Evolutionary conservation across 1,140 invertebrate genomes (phyloP).

Genomic region (Tetraneura akinire): DNA sequence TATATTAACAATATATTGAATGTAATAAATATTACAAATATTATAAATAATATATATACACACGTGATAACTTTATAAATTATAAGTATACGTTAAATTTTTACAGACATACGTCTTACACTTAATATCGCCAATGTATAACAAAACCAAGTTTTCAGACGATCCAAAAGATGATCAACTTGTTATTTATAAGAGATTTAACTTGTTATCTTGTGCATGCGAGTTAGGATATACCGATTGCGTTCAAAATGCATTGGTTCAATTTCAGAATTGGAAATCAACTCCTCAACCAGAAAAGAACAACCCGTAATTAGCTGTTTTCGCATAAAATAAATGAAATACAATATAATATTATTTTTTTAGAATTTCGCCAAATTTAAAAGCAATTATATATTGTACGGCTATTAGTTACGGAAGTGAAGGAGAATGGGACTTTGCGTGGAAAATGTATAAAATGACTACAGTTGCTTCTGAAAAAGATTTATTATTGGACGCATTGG

Average conservation of each 20-base stretch:
- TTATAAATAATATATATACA: too few species aligned
- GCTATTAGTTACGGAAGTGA: constrained; percentile 78
- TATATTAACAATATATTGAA: too few species aligned
- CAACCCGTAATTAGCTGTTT: constrained; percentile 65
- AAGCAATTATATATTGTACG: constrained; percentile 79
- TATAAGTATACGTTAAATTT: not conserved
- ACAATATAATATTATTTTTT: constrained; percentile 52
- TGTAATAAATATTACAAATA: too few species aligned
- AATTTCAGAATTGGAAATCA: constrained; percentile 71
- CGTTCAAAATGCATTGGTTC: constrained; percentile 66
- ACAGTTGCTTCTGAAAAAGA: constrained; percentile 77
- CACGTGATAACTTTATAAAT: too few species aligned
- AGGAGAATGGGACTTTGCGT: constrained; percentile 83
- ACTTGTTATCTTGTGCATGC: constrained; percentile 71
- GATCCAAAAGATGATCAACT: constrained; percentile 67
- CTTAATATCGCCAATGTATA: constrained; percentile 67
- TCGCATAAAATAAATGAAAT: not conserved
- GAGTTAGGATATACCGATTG: constrained; percentile 71
- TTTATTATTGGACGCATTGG: constrained; percentile 72
- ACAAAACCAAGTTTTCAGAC: constrained; percentile 69
- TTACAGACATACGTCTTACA: constrained; percentile 68
- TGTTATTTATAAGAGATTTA: constrained; percentile 69
- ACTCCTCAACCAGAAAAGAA: constrained; percentile 69
- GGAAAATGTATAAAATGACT: constrained; percentile 72
- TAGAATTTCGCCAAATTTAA: constrained; percentile 80